phyloP scores from a whole-genome alignment of 2,797 vertebrate genomes.

The Myiotriccus ornatus region DNA sequence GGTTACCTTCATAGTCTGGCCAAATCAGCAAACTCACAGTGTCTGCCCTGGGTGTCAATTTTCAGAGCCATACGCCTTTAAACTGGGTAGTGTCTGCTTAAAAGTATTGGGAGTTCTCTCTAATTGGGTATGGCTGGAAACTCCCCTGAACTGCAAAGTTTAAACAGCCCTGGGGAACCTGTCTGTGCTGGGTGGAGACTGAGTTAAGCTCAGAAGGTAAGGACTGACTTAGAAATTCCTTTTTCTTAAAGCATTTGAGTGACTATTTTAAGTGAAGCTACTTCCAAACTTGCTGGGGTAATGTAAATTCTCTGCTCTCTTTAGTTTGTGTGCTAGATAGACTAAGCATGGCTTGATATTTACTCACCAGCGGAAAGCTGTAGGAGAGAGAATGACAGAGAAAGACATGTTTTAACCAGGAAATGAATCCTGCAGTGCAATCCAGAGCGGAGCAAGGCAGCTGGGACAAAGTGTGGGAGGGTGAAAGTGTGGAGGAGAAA shows the following conservation, averaged over 20 bases:
- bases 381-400: background rate
- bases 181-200: background rate
- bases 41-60: background rate
- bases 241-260: rapidly evolving
- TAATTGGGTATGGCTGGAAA: background rate
- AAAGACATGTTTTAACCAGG: background rate
- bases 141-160: background rate
- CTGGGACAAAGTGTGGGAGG: background rate
- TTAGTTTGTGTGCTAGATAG: background rate
- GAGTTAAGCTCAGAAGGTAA: background rate
- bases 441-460: background rate
- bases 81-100: background rate
- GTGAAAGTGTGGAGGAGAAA: background rate
- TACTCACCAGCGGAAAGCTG: background rate
- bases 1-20: background rate
- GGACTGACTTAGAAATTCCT: rapidly evolving
- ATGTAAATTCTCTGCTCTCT: background rate
- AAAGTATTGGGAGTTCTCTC: background rate
- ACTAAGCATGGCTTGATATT: background rate
- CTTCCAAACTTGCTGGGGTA: background rate
- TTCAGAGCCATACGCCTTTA: background rate
- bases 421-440: background rate
- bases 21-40: background rate
- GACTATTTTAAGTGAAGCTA: background rate
- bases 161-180: background rate